phyloP scores from a whole-genome alignment of 2,113 vertebrate species.

The Condylura cristata region DNA sequence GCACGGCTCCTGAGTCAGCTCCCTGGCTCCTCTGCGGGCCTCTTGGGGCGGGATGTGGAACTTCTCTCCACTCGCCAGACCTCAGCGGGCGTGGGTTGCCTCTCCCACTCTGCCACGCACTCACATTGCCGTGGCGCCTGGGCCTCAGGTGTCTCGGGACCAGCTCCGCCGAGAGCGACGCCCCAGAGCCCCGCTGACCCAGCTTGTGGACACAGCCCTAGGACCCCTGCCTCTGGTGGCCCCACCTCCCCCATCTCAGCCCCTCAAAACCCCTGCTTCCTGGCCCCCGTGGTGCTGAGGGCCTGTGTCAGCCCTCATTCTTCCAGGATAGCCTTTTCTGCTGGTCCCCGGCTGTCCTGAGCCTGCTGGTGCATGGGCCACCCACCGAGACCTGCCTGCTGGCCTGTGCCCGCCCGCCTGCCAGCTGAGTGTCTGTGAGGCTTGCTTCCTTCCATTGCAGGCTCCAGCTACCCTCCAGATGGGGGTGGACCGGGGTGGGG shows the following conservation, averaged over 20 bases:
- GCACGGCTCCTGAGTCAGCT: background rate
- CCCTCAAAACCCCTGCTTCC: background rate
- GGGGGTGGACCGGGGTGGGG: too few relatives aligned
- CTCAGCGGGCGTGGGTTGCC: background rate
- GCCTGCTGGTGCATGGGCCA: background rate
- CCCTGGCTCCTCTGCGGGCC: background rate
- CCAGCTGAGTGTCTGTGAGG: accelerated
- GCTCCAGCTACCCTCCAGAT: background rate
- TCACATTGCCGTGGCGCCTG: background rate
- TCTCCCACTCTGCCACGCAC: too few relatives aligned
- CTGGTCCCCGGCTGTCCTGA: background rate
- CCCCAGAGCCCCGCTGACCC: too few relatives aligned
- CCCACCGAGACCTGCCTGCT: background rate
- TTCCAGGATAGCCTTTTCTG: background rate
- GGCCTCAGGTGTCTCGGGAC: background rate
- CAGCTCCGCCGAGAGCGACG: background rate
- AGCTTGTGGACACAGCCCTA: background rate
- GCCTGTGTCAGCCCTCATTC: background rate
- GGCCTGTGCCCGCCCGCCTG: background rate
- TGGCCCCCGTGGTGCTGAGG: background rate
- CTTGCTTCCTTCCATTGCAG: background rate
- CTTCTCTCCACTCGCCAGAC: background rate
- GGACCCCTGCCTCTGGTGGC: background rate
- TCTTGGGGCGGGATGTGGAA: background rate
- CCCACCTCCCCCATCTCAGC: background rate